Conservation (phyloP, 2,888 invertebrate species). For the Adineta ricciae region DNA sequence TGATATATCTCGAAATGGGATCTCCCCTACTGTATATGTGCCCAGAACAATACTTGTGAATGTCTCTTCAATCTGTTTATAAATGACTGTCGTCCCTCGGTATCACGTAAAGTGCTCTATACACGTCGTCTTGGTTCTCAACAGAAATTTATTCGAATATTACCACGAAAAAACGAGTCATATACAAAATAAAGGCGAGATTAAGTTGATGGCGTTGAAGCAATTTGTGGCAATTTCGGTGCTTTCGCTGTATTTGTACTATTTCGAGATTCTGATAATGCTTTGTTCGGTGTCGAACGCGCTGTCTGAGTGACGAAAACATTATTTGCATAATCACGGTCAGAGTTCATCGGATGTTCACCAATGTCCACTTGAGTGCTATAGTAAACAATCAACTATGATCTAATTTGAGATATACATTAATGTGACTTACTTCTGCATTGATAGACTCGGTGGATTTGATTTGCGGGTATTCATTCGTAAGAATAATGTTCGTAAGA, state of each 20-base stretch:
- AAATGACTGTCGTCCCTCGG: no score
- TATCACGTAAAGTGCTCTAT: no score
- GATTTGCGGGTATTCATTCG: conserved; percentile 41
- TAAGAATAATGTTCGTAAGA: conserved; percentile 47
- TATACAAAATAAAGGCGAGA: neutral
- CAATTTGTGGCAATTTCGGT: neutral
- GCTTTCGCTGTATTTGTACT: neutral
- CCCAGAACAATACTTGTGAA: no score
- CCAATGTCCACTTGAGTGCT: neutral
- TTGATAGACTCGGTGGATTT: neutral
- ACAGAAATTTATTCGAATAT: no score
- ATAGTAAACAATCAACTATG: no score
- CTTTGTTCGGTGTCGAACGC: neutral
- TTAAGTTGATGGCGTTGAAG: neutral
- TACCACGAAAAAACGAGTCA: neutral
- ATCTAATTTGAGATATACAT: no score
- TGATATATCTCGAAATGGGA: no score
- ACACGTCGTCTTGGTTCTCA: no score
- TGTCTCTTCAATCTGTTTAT: no score
- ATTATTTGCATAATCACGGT: neutral
- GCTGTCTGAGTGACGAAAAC: neutral
- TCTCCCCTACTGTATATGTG: no score
- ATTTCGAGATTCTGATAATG: neutral
- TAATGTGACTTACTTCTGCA: neutral
- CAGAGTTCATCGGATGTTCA: no score